Evolutionary conservation across 2,113 vertebrate species (phyloP), one percentile per base, ranked within the genome.

Genomic region (Catharus minimus): DNA sequence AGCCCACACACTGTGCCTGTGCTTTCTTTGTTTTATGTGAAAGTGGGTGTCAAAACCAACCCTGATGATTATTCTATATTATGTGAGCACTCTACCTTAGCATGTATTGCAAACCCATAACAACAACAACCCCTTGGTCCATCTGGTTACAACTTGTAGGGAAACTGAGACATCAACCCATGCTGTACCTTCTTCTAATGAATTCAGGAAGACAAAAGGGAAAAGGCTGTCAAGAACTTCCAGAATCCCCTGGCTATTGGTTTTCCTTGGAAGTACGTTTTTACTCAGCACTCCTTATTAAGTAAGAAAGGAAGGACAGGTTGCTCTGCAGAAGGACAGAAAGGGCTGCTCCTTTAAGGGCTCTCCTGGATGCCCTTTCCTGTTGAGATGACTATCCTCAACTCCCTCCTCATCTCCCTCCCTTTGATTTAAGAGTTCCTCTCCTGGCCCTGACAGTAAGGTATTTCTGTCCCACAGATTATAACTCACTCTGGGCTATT

Each of bases 401-500:
- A 67, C 89, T 95, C 18, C 26, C 89, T 95, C 88, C 95, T 95
- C 67, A 53, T 90, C 94, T 96, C 46, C 36, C 60, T 93, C 88
- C 68, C 95, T 97, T 97, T 99, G 99, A 99, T 99, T 99, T 99
- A 99, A 98, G 98, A 98, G 98, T 98, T 98, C 97, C 96, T 98
- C 97, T 98, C 97, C 96, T 98, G 96, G 98, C 98, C 98, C 97
- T 99, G 99, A 99, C 99, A 99, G 98, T 98, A 98, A 98, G 96
- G 98, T 98, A 98, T 99, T 99, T 99, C 98, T 99, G 98, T 98
- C 98, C 98, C 97, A 97, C 98, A 98, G 98, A 99, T 99, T 99
- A 98, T 98, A 99, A 98, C 96, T 98, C 97, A 98, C 97, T 98
- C 97, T 98, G 97, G 97, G 98, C 97, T 98, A 98, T 99, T 99